phyloP scores from a whole-genome alignment of 2,113 vertebrate genomes.

The Lipophrys pholis region DNA sequence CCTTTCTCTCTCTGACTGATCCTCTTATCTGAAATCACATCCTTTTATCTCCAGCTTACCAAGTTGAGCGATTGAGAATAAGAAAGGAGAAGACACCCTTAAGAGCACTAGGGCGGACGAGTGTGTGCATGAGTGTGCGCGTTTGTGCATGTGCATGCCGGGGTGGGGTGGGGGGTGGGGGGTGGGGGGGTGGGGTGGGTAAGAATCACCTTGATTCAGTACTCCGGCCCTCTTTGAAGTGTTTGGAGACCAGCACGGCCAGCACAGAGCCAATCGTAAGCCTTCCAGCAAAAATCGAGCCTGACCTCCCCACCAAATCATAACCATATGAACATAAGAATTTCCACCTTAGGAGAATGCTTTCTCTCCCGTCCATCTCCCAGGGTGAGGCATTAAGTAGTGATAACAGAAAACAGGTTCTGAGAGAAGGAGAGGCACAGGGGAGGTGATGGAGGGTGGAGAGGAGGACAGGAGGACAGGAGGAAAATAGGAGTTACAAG shows the following conservation, averaged over 20 bases:
- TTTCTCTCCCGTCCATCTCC: constrained; percentile 87
- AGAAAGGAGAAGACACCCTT: constrained; percentile 59
- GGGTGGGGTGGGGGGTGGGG: too few relatives aligned
- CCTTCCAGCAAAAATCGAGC: constrained; percentile 87
- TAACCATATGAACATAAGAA: constrained; percentile 97
- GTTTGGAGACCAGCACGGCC: constrained; percentile 87
- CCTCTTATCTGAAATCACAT: constrained; percentile 68
- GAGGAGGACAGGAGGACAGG: constrained; percentile 63
- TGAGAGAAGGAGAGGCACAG: constrained; percentile 82
- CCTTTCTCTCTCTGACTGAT: constrained; percentile 53
- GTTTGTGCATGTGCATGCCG: neutral
- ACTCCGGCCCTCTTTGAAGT: constrained; percentile 95
- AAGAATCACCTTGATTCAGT: constrained; percentile 97
- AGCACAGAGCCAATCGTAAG: constrained; percentile 90
- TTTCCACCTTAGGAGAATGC: constrained; percentile 86
- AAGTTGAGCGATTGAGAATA: constrained; percentile 55
- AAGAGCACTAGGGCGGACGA: constrained; percentile 58
- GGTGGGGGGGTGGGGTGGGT: constrained; percentile 49
- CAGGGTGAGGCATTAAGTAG: constrained; percentile 94
- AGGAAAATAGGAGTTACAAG: constrained; percentile 72
- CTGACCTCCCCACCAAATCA: constrained; percentile 97
- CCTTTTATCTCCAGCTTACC: constrained; percentile 64
- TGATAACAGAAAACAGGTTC: constrained; percentile 99
- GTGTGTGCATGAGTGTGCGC: constrained; percentile 44
- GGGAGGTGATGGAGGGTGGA: constrained; percentile 73